Evolutionary conservation across 2,888 invertebrate species (phyloP).

Genomic region (Netelia virgata): DNA sequence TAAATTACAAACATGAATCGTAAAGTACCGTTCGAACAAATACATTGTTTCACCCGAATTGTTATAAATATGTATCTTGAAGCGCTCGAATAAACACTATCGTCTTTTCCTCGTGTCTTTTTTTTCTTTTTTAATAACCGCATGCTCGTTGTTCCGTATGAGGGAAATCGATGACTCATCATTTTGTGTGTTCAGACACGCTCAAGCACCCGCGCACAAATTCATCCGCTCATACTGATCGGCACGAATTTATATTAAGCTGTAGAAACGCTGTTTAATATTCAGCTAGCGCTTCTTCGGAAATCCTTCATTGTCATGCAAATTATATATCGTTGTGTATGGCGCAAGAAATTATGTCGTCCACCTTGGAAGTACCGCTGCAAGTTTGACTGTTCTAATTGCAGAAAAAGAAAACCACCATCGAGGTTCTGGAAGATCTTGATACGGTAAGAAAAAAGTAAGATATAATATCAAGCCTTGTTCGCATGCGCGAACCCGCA

Average conservation of each 20-base stretch:
- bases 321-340: conserved; percentile 12
- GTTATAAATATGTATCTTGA: conserved; percentile 39
- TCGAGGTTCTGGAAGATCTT: conserved; percentile 89
- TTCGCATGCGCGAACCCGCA: conserved; percentile 24
- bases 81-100: conserved; percentile 56
- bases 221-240: background rate
- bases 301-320: conserved; percentile 50
- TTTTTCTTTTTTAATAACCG: conserved; percentile 20
- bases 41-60: conserved; percentile 8
- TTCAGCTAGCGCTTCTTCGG: conserved; percentile 9
- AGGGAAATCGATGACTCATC: conserved; percentile 62
- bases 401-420: conserved; percentile 87
- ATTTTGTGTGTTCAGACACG: background rate
- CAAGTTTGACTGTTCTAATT: conserved; percentile 71
- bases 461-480: conserved; percentile 16
- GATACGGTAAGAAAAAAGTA: conserved; percentile 86
- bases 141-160: conserved; percentile 41
- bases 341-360: background rate
- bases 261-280: conserved; percentile 8
- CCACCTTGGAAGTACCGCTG: background rate
- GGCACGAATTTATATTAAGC: background rate
- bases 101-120: conserved; percentile 30
- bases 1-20: conserved; percentile 68
- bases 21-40: conserved; percentile 79
- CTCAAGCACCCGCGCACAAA: background rate